A percentile compares a stretch with the other conserved stretches of the same genome.
Conservation (phyloP, 2,113 vertebrate genomes). For the Microtus oregoni region DNA sequence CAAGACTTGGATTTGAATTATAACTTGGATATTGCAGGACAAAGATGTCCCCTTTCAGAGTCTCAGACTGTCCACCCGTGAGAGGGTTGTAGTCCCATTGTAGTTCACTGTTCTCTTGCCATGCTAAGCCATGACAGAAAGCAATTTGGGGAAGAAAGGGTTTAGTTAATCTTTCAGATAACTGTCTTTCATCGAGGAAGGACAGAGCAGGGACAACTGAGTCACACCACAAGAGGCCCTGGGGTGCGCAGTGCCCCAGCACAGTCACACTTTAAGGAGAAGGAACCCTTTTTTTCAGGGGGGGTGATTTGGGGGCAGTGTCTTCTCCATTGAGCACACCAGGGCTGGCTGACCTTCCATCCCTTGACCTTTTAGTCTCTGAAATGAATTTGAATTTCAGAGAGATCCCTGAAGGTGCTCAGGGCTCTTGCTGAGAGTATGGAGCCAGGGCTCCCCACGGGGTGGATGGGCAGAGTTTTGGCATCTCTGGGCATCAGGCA, state of each 20-base stretch:
- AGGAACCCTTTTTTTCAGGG: not conserved
- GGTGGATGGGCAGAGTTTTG: conserved; percentile 32
- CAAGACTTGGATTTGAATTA: not conserved
- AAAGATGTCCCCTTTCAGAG: not conserved
- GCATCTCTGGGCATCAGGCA: conserved; percentile 62
- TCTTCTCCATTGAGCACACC: not conserved
- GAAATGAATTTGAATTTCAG: conserved; percentile 56
- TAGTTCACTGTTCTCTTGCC: not conserved
- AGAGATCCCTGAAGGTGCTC: not conserved
- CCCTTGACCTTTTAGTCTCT: not conserved
- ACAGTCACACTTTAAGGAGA: not conserved
- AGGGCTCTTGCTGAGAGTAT: not conserved
- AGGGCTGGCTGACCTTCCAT: not conserved
- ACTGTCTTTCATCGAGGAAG: not conserved
- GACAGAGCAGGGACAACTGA: not conserved
- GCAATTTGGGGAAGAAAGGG: not conserved
- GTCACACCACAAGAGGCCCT: too few relatives aligned
- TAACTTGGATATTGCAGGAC: not conserved
- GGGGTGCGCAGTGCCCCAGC: too few relatives aligned
- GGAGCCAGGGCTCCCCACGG: not conserved
- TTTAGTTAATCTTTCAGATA: not conserved
- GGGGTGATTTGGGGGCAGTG: not conserved
- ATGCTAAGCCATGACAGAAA: not conserved
- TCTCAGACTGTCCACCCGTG: not conserved
- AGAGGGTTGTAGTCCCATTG: not conserved